phyloP scores from a whole-genome alignment of 2,797 vertebrate genomes.

The Labroides dimidiatus region DNA sequence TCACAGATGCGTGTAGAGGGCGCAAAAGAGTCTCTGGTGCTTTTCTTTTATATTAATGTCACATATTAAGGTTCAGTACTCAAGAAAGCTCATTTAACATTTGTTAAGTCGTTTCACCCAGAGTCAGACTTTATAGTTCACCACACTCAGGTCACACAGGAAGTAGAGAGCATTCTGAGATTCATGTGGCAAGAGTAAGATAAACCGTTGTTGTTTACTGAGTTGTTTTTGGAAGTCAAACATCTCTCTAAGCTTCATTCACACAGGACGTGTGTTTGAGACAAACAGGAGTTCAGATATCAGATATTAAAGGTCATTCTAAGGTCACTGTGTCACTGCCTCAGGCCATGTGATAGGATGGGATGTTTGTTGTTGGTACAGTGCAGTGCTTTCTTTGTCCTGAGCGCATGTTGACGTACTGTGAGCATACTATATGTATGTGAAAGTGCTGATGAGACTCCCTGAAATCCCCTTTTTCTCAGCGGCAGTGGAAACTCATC shows the following conservation, averaged over 20 bases:
- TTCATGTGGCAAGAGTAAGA: too few species aligned
- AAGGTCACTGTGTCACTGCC: constrained; percentile 60
- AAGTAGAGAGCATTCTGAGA: not conserved
- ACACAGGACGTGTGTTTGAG: too few species aligned
- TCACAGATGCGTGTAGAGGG: constrained; percentile 28
- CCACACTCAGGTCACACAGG: too few species aligned
- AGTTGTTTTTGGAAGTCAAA: too few species aligned
- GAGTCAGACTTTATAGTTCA: too few species aligned
- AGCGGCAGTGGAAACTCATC: constrained; percentile 70
- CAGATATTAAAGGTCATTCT: constrained; percentile 36
- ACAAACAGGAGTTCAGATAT: constrained; percentile 2
- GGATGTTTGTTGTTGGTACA: constrained; percentile 62
- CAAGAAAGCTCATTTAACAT: not conserved
- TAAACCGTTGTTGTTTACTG: too few species aligned
- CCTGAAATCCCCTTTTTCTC: constrained; percentile 62
- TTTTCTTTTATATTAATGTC: not conserved
- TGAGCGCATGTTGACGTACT: constrained; percentile 40
- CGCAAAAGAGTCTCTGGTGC: not conserved
- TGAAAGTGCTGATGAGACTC: constrained; percentile 82
- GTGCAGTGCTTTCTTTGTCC: constrained; percentile 45
- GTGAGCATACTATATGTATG: constrained; percentile 48
- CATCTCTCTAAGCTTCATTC: too few species aligned
- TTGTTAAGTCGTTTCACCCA: not conserved
- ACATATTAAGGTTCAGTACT: not conserved
- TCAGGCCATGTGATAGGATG: constrained; percentile 50